These are phyloP conservation scores for Trachelus stipa DNA, from an alignment of 2,888 invertebrate species.

Conservation along the genomic window DNA sequence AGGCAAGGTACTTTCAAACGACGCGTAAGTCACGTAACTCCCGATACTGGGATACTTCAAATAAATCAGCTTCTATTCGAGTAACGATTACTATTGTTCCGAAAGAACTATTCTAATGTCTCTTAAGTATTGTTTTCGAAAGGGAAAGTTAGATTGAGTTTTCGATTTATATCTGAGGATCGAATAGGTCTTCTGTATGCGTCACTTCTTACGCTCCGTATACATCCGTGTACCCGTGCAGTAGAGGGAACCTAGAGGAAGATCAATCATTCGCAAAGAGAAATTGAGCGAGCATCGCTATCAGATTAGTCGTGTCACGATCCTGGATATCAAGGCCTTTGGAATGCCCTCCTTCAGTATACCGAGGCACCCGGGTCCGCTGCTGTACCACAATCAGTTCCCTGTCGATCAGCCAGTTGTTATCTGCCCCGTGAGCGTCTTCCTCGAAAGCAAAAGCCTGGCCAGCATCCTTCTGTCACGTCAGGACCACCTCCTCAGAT, in stretches of 20 bases:
- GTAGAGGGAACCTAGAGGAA: constrained; percentile 8
- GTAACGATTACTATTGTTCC: background rate
- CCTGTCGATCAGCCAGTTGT: background rate
- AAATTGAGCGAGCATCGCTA: constrained; percentile 5
- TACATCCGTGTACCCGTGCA: constrained; percentile 18
- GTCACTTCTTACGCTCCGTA: constrained; percentile 17
- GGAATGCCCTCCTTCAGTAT: constrained; percentile 48
- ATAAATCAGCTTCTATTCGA: background rate
- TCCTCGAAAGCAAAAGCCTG: constrained; percentile 7
- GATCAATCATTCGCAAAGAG: constrained; percentile 9
- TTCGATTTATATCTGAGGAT: background rate
- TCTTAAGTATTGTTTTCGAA: background rate
- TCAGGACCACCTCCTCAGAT: constrained; percentile 54
- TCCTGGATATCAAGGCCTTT: constrained; percentile 25
- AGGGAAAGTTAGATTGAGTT: background rate
- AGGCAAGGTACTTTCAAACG: background rate
- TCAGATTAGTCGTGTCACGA: constrained; percentile 11
- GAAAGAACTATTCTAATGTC: background rate
- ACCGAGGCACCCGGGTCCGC: constrained; percentile 4
- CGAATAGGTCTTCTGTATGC: constrained; percentile 7
- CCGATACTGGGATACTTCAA: background rate
- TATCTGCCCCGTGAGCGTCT: background rate
- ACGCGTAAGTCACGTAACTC: background rate
- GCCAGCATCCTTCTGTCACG: constrained; percentile 35
- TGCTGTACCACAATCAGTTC: constrained; percentile 3